Evolutionary conservation across 2,113 vertebrate genomes (phyloP).

Genomic region (Megalops atlanticus): DNA sequence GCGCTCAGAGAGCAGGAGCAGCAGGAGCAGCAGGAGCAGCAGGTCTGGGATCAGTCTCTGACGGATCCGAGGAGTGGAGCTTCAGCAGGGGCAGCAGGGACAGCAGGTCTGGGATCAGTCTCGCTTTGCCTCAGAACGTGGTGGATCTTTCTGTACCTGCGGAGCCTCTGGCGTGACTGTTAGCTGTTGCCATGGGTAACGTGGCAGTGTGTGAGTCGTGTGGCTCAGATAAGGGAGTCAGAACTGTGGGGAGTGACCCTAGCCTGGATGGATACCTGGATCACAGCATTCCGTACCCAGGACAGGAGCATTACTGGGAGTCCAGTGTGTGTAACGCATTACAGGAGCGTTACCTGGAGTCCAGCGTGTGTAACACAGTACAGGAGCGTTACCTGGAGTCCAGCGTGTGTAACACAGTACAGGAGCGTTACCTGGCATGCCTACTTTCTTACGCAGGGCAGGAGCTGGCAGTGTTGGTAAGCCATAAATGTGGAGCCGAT

Average conservation of each 20-base stretch:
- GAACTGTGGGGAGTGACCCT: slow-evolving; percentile 59
- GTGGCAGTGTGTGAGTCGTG: slow-evolving; percentile 79
- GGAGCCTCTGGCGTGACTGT: background rate
- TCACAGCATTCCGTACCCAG: slow-evolving; percentile 49
- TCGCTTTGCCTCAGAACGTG: no score
- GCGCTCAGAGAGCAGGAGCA: no score
- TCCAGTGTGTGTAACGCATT: background rate
- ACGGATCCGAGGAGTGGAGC: no score
- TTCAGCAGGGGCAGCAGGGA: no score
- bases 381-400: background rate
- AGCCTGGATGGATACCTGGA: slow-evolving; percentile 57
- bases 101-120: no score
- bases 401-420: background rate
- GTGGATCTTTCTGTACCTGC: no score
- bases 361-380: background rate
- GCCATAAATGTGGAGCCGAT: no score
- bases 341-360: background rate
- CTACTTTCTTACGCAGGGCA: background rate
- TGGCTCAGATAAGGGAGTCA: slow-evolving; percentile 67
- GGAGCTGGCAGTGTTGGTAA: background rate
- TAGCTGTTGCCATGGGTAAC: slow-evolving; percentile 79
- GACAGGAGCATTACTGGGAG: slow-evolving; percentile 62
- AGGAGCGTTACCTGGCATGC: background rate
- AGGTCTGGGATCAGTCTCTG: no score
- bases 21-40: no score